Evolutionary conservation across 2,888 invertebrate species (phyloP).

Genomic region (Cosmopolites sordidus): DNA sequence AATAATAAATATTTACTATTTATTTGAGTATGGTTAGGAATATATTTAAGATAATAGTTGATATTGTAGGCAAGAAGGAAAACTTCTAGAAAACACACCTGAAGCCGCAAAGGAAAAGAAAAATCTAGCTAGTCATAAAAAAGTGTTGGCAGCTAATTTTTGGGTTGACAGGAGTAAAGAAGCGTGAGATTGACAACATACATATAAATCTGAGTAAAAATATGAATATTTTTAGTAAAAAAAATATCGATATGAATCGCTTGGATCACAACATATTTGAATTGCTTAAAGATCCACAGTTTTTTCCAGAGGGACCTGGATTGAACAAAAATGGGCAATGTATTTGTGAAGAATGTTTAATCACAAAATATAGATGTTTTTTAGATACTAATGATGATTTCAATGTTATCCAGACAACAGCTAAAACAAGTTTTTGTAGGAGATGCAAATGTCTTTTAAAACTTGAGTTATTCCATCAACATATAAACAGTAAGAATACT

Average conservation of each 20-base stretch:
- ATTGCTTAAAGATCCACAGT: conserved; percentile 37
- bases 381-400: conserved; percentile 29
- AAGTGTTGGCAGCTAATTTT: conserved; percentile 41
- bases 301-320: conserved; percentile 38
- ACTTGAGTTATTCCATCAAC: conserved; percentile 35
- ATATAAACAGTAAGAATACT: conserved; percentile 35
- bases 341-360: conserved; percentile 44
- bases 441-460: conserved; percentile 32
- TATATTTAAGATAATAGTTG: conserved; percentile 2
- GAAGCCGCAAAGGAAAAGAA: conserved; percentile 33
- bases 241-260: conserved; percentile 35
- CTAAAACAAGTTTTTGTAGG: conserved; percentile 29
- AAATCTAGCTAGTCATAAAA: conserved; percentile 36
- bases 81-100: conserved; percentile 28
- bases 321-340: conserved; percentile 42
- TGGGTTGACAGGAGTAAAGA: conserved; percentile 41
- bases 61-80: conserved; percentile 29
- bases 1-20: no score
- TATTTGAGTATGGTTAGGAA: conserved; percentile 9
- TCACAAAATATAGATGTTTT: conserved; percentile 38
- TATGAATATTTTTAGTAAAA: conserved; percentile 34
- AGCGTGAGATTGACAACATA: conserved; percentile 34
- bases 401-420: conserved; percentile 23
- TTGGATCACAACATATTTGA: conserved; percentile 41
- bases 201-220: neutral